Evolutionary conservation across 1,140 invertebrate genomes (phyloP).

Genomic region (Aphaenogaster ashmeadi): DNA sequence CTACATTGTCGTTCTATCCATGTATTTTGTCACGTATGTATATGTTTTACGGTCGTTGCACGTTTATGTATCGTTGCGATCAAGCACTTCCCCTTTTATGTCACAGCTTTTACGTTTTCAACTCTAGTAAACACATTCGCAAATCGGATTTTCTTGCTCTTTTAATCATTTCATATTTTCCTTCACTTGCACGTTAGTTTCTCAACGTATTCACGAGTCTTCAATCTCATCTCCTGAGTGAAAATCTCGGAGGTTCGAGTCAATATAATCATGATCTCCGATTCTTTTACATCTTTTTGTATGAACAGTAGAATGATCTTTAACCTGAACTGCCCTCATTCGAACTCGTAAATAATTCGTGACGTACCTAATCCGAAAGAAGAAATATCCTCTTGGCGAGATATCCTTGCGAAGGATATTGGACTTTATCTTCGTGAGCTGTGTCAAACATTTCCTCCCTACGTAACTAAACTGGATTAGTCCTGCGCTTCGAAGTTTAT

Average conservation of each 20-base stretch:
- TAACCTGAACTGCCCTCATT: background rate
- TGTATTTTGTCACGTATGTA: background rate
- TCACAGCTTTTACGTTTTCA: conserved; percentile 5
- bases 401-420: conserved; percentile 39
- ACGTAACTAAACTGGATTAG: conserved; percentile 30
- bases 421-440: background rate
- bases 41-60: background rate
- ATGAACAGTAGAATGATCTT: background rate
- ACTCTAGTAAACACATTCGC: background rate
- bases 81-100: conserved; percentile 3
- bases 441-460: conserved; percentile 48
- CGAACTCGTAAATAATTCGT: conserved; percentile 60
- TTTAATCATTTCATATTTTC: conserved; percentile 14
- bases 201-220: background rate
- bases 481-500: conserved; percentile 25
- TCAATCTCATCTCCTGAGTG: background rate
- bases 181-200: background rate
- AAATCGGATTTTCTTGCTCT: background rate
- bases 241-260: conserved; percentile 13
- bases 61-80: conserved; percentile 28
- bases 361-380: conserved; percentile 42
- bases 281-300: conserved; percentile 2
- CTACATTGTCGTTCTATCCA: background rate
- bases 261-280: conserved; percentile 21
- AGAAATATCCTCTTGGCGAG: background rate